Conservation (phyloP, 2,113 vertebrate genomes). For the Origma solitaria region DNA sequence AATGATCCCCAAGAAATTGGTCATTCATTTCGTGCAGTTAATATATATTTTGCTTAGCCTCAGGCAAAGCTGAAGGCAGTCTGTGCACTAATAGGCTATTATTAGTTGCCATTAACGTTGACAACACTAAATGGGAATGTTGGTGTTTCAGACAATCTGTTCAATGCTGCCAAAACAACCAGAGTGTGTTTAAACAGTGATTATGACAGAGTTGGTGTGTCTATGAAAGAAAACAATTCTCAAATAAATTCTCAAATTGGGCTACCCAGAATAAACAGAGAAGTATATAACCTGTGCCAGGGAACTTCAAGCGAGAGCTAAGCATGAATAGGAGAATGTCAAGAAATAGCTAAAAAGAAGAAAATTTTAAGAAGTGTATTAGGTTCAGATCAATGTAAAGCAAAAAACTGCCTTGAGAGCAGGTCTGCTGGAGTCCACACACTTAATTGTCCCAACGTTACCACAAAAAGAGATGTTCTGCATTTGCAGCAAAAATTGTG, state of each 20-base stretch:
- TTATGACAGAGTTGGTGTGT: not conserved
- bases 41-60: conserved; percentile 41
- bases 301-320: not conserved
- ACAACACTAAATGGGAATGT: not conserved
- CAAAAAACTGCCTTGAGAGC: not conserved
- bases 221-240: not conserved
- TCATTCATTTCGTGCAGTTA: conserved; percentile 33
- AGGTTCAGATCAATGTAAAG: not conserved
- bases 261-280: not conserved
- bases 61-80: conserved; percentile 36
- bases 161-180: conserved; percentile 22
- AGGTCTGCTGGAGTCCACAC: not conserved
- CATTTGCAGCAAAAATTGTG: not conserved
- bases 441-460: not conserved
- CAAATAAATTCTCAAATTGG: not conserved
- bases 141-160: conserved; percentile 15
- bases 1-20: conserved; percentile 36
- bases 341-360: not conserved
- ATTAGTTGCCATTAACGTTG: conserved; percentile 28
- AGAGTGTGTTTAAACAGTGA: not conserved
- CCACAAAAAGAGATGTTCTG: not conserved
- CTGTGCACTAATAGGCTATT: conserved; percentile 6
- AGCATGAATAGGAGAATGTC: not conserved
- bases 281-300: not conserved
- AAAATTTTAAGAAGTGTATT: not conserved